Percentiles rank a stretch among this genome's conserved stretches.
phyloP scores from a whole-genome alignment of 2,113 vertebrate genomes.

The Periophthalmodon schlosseri region DNA sequence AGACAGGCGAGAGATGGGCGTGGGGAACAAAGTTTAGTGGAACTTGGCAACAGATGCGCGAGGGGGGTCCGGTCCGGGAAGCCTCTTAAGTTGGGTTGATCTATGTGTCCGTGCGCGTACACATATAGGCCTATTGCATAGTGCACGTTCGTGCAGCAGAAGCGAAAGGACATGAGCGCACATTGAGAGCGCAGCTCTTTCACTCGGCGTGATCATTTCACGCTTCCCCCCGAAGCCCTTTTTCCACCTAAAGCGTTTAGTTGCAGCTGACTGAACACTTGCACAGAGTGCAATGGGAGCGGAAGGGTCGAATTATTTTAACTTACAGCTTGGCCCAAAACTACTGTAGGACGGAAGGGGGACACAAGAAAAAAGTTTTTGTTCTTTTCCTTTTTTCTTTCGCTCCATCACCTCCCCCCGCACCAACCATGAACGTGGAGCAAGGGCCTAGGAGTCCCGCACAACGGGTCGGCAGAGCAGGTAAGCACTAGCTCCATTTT shows the following conservation, averaged over 20 bases:
- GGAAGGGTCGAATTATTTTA: slow-evolving; percentile 98
- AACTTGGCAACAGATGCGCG: slow-evolving; percentile 80
- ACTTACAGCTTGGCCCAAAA: slow-evolving; percentile 84
- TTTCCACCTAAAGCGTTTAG: slow-evolving; percentile 99
- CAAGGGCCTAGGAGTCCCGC: slow-evolving; percentile 85
- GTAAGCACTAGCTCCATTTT: slow-evolving; percentile 76
- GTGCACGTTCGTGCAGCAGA: slow-evolving; percentile 61
- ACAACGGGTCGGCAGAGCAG: slow-evolving; percentile 88
- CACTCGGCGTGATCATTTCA: slow-evolving; percentile 97
- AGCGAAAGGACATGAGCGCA: slow-evolving; percentile 88
- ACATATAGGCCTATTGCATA: slow-evolving; percentile 2
- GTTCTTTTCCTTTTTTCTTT: slow-evolving; percentile 57
- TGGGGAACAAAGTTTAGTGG: slow-evolving; percentile 70
- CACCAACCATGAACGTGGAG: slow-evolving; percentile 84
- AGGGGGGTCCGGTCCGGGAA: slow-evolving; percentile 80
- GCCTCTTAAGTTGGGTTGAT: slow-evolving; percentile 39
- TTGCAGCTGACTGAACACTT: slow-evolving; percentile 99
- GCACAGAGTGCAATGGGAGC: slow-evolving; percentile 93
- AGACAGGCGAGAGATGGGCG: slow-evolving; percentile 23
- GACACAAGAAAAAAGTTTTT: slow-evolving; percentile 59
- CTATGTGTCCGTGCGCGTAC: slow-evolving; percentile 20
- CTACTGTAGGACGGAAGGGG: slow-evolving; percentile 65
- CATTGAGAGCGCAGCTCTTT: slow-evolving; percentile 92
- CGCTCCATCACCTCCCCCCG: slow-evolving; percentile 63
- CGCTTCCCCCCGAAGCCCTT: slow-evolving; percentile 93